phyloP scores from a whole-genome alignment of 2,888 invertebrate genomes.

The Abscondita cerata region DNA sequence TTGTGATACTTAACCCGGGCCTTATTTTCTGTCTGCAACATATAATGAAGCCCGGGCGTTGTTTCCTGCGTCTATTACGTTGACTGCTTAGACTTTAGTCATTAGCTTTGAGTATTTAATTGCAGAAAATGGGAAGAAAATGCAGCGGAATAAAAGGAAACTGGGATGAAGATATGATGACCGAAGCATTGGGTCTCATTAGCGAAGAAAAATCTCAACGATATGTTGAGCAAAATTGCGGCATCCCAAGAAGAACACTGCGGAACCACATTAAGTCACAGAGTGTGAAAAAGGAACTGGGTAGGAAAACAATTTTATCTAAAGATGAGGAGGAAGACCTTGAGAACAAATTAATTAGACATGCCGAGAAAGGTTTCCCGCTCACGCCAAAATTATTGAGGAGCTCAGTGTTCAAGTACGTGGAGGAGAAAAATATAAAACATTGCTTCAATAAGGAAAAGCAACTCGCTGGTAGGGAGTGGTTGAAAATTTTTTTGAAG shows the following conservation, averaged over 20 bases:
- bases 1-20: too few relatives aligned
- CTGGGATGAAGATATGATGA: not conserved
- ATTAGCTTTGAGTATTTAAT: too few relatives aligned
- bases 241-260: not conserved
- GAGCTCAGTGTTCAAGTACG: conserved; percentile 1
- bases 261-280: not conserved
- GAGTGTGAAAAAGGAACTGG: not conserved
- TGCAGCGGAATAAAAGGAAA: not conserved
- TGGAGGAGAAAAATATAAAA: not conserved
- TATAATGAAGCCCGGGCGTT: too few relatives aligned
- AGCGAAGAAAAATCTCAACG: not conserved
- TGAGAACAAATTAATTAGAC: conserved; percentile 1
- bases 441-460: conserved; percentile 2
- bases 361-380: conserved; percentile 2
- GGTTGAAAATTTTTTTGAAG: conserved; percentile 15
- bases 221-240: not conserved
- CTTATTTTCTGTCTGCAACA: too few relatives aligned
- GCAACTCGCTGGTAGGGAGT: conserved; percentile 7
- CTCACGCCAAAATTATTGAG: not conserved
- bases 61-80: not conserved
- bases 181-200: not conserved
- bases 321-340: not conserved
- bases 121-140: conserved; percentile 4
- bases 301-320: not conserved
- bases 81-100: too few relatives aligned